Percentiles rank a stretch among this genome's conserved stretches.
Conservation (phyloP, 2,113 vertebrate species). For the Poicephalus meyeri region DNA sequence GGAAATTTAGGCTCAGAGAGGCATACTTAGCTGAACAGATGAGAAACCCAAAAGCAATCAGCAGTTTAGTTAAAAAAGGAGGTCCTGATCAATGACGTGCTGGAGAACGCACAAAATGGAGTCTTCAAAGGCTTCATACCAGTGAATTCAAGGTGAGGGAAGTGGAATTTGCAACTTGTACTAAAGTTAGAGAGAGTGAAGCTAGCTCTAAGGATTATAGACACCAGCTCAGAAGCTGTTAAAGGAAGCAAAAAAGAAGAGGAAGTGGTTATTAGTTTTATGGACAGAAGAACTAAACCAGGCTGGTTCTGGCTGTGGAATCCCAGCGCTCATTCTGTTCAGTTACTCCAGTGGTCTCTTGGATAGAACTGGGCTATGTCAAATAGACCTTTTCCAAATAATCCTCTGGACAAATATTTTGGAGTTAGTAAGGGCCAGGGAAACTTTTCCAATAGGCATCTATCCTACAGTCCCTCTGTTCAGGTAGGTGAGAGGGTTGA, state of each 20-base stretch:
- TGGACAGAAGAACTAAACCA: neutral
- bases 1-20: neutral
- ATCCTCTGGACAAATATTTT: neutral
- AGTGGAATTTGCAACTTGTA: neutral
- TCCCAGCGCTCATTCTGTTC: neutral
- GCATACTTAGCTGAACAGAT: neutral
- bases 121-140: neutral
- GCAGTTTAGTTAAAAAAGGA: neutral
- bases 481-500: neutral
- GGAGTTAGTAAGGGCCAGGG: neutral
- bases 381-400: neutral
- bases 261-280: neutral
- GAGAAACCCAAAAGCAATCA: neutral
- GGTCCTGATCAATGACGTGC: neutral
- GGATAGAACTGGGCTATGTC: neutral
- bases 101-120: neutral
- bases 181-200: neutral
- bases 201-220: neutral
- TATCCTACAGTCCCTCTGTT: neutral
- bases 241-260: neutral
- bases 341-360: neutral
- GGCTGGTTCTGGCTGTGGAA: neutral
- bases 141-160: neutral
- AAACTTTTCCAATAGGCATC: neutral
- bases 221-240: neutral